Evolutionary conservation across 2,888 invertebrate species (phyloP), one percentile per base, ranked within the genome.

Genomic region (Trichopria drosophilae): DNA sequence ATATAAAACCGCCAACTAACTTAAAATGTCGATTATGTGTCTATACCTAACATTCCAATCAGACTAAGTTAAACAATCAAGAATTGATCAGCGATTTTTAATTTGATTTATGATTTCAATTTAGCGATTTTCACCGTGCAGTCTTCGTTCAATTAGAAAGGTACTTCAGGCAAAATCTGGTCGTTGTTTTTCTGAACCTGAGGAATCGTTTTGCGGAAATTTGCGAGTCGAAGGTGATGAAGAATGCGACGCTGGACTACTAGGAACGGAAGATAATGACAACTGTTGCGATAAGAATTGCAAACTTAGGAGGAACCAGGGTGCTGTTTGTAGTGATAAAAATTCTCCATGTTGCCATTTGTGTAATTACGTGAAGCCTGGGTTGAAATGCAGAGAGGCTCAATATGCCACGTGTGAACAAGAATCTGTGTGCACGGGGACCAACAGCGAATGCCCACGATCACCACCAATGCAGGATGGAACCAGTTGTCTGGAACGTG

Each of bases 151-250:
- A 1, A 95, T 97, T 57, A 84, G 92, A 42, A 93, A 94, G 77
- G 96, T 97, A 28, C 78, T 97, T 44, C 87, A 90, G 76, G 90
- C 92, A 1, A 97, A 96, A 77, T 92, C 94, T 0, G 89, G 90
- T 0, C 82, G 91, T 41, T 93, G 93, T 72, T 93, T 93, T 75
- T 93, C 90, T 1, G 93, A 93, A 77, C 94, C 93, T 0, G 93
- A 93, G 75, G 93, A 93, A 77, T 93, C 93, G 44, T 94, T 95
- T 77, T 98, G 97, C 75, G 97, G 97, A 6, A 97, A 98, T 79
- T 80, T 94, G 58, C 82, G 95, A 10, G 95, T 97, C 1, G 94
- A 98, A 75, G 93, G 91, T 3, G 93, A 92, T 59, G 97, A 98
- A 75, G 93, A 97, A 74, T 98, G 97, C 73, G 97, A 98, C 71